A percentile compares a stretch with the other conserved stretches of the same genome.
Evolutionary conservation across 2,113 vertebrate genomes (phyloP).

Genomic region (Serilophus lunatus): DNA sequence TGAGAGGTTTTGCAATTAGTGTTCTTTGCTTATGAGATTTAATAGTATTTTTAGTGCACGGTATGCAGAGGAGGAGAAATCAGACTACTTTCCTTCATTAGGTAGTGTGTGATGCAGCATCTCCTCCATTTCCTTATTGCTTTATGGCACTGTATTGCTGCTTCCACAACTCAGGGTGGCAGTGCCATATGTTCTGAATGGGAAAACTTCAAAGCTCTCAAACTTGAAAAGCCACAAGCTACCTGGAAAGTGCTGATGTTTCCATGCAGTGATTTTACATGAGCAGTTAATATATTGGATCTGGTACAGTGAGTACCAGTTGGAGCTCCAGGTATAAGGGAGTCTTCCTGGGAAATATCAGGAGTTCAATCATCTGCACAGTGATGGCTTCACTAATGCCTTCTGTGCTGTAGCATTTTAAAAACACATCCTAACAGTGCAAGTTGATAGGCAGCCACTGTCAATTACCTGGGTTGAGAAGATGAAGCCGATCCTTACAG

Average conservation of each 20-base stretch:
- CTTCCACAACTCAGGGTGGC: not conserved
- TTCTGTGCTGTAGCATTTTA: not conserved
- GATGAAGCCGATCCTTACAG: not conserved
- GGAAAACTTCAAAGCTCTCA: not conserved
- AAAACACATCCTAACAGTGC: not conserved
- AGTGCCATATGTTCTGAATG: not conserved
- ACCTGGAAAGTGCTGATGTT: not conserved
- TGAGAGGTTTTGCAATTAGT: not conserved
- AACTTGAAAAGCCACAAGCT: not conserved
- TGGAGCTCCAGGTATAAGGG: not conserved
- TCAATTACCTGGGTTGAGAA: not conserved
- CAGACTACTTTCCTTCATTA: not conserved
- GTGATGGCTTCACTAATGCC: not conserved
- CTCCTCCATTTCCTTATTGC: not conserved
- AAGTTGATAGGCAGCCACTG: not conserved
- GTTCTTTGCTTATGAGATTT: not conserved
- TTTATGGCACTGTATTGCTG: not conserved
- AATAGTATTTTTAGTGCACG: not conserved
- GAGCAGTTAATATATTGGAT: fast-evolving
- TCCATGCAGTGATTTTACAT: not conserved
- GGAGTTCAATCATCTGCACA: not conserved
- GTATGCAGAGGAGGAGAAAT: not conserved
- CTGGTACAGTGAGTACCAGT: not conserved
- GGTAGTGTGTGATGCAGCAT: not conserved
- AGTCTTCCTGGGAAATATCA: not conserved